Percentiles rank a stretch among this genome's conserved stretches.
Evolutionary conservation across 2,113 vertebrate species (phyloP).

Genomic region (Carollia perspicillata): DNA sequence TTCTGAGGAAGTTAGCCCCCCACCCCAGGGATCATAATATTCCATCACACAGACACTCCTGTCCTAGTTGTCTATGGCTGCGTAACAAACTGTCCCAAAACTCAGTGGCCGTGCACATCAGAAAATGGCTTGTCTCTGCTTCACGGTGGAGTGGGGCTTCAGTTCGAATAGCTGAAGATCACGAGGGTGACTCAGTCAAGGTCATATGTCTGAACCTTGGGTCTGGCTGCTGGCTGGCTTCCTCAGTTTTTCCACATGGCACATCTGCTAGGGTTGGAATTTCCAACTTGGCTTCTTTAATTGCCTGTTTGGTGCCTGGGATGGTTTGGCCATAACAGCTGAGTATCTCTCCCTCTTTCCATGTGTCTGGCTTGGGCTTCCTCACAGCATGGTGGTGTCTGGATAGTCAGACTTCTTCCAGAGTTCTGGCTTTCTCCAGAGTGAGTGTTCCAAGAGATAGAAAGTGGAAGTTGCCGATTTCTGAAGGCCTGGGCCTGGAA

Average conservation of each 20-base stretch:
- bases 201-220: not conserved
- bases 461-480: not conserved
- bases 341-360: not conserved
- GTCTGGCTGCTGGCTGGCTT: not conserved
- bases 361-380: not conserved
- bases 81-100: not conserved
- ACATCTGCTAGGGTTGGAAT: not conserved
- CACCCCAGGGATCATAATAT: not conserved
- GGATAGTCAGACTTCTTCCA: not conserved
- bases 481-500: not conserved
- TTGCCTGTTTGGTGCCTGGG: not conserved
- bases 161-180: not conserved
- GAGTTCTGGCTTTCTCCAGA: not conserved
- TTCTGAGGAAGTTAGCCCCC: not conserved
- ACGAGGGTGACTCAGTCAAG: not conserved
- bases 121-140: not conserved
- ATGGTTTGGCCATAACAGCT: not conserved
- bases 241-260: not conserved
- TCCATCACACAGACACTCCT: not conserved
- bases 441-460: not conserved
- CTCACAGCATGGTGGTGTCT: not conserved
- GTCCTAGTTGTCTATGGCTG: not conserved
- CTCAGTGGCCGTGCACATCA: not conserved
- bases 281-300: not conserved
- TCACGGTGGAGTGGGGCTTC: not conserved